phyloP scores from a whole-genome alignment of 1,140 invertebrate genomes.

The Maniola jurtina region DNA sequence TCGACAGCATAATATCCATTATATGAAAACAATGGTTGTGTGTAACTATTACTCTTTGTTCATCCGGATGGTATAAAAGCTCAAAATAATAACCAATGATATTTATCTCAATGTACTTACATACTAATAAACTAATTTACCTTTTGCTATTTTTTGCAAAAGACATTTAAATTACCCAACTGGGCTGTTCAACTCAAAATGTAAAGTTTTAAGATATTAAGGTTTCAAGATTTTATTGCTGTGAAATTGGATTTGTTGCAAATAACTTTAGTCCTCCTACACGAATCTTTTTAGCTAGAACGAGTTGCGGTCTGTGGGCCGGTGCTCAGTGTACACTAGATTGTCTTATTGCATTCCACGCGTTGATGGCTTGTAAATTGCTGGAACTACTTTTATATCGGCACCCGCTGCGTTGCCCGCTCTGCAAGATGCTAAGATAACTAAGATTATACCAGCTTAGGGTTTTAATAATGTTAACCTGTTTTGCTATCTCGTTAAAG shows the following conservation, averaged over 20 bases:
- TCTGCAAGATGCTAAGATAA: constrained; percentile 1
- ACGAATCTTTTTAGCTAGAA: constrained; percentile 38
- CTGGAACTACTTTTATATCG: constrained; percentile 29
- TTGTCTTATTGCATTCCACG: constrained; percentile 39
- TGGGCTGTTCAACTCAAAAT: too few relatives aligned
- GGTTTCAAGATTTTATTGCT: background rate
- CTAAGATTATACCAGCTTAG: background rate
- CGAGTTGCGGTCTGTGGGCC: constrained; percentile 21
- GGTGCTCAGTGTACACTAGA: constrained; percentile 27
- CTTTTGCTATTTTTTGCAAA: too few relatives aligned
- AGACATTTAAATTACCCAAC: too few relatives aligned
- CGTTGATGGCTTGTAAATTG: constrained; percentile 34
- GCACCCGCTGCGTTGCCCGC: constrained; percentile 11
- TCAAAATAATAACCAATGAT: background rate
- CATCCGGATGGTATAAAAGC: constrained; percentile 8
- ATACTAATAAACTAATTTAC: too few relatives aligned
- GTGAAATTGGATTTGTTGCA: background rate
- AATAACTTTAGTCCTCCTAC: constrained; percentile 45
- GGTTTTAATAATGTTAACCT: background rate
- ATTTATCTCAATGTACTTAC: background rate
- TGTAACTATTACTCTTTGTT: constrained; percentile 43
- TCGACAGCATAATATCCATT: constrained; percentile 46
- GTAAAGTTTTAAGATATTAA: background rate
- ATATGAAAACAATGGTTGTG: constrained; percentile 46
- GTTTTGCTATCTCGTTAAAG: background rate